These are phyloP conservation scores for Channa maculata DNA, from an alignment of 2,113 vertebrate species.

Conservation along the genomic window DNA sequence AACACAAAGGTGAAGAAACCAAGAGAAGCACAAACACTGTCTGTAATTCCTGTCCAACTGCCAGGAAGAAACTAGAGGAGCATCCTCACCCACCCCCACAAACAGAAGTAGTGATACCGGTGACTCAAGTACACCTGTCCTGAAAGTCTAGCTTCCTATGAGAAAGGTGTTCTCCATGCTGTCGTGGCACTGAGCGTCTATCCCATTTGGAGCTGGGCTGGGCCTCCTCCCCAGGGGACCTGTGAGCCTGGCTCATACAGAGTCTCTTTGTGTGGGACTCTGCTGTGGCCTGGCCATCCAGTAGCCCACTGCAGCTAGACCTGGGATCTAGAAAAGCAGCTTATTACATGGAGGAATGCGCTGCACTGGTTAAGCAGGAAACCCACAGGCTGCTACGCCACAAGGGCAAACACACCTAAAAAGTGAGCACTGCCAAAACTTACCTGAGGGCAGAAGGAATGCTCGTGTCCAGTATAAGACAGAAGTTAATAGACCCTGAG, in stretches of 20 bases:
- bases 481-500: neutral
- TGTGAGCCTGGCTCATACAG: conserved; percentile 67
- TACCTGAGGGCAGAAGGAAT: conserved; percentile 21
- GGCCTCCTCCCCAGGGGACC: conserved; percentile 62
- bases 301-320: conserved; percentile 56
- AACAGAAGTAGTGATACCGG: neutral
- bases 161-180: conserved; percentile 57
- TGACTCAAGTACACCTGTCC: conserved; percentile 10
- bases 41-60: neutral
- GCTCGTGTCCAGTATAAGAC: neutral
- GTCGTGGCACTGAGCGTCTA: conserved; percentile 56
- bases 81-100: neutral
- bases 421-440: neutral
- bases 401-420: neutral
- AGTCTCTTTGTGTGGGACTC: conserved; percentile 75
- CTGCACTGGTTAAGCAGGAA: neutral
- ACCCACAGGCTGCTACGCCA: conserved; percentile 12
- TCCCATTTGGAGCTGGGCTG: conserved; percentile 42
- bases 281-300: conserved; percentile 50
- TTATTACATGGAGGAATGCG: conserved; percentile 70
- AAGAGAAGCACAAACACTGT: no score
- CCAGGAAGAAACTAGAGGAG: neutral
- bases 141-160: conserved; percentile 18
- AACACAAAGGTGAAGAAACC: neutral
- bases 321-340: conserved; percentile 59